A percentile compares a stretch with the other conserved stretches of the same genome.
Evolutionary conservation across 2,888 invertebrate genomes (phyloP).

Genomic region (Pharmacophagus antenor): DNA sequence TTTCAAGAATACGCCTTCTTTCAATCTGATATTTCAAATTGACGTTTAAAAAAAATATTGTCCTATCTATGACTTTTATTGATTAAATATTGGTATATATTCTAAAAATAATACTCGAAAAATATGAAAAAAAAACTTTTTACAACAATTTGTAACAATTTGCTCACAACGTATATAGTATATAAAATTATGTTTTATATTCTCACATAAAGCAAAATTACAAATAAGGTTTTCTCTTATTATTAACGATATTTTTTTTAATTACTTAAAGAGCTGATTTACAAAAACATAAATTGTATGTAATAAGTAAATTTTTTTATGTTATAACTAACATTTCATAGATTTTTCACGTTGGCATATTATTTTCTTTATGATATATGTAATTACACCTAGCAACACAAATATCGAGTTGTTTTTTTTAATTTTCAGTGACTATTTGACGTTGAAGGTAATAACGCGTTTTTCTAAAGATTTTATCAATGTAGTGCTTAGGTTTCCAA

Average conservation of each 20-base stretch:
- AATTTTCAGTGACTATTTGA: constrained; percentile 76
- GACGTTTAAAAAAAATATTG: constrained; percentile 8
- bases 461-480: constrained; percentile 49
- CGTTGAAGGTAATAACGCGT: constrained; percentile 68
- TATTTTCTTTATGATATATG: constrained; percentile 11
- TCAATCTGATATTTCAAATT: constrained; percentile 19
- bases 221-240: no score
- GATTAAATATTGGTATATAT: not conserved
- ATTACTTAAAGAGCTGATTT: no score
- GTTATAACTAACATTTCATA: not conserved
- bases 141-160: no score
- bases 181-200: no score
- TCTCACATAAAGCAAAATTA: no score
- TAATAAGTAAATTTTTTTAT: not conserved
- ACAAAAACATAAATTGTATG: no score
- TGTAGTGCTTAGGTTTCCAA: constrained; percentile 67
- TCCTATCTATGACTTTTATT: constrained; percentile 8
- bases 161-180: no score
- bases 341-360: not conserved
- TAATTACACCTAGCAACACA: constrained; percentile 46
- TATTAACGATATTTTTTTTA: no score
- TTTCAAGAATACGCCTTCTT: constrained; percentile 39
- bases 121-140: no score
- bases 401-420: constrained; percentile 72
- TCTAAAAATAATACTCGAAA: no score